Base-by-base conservation (phyloP, 1,140 invertebrate species). In the Spodoptera litura region DNA sequence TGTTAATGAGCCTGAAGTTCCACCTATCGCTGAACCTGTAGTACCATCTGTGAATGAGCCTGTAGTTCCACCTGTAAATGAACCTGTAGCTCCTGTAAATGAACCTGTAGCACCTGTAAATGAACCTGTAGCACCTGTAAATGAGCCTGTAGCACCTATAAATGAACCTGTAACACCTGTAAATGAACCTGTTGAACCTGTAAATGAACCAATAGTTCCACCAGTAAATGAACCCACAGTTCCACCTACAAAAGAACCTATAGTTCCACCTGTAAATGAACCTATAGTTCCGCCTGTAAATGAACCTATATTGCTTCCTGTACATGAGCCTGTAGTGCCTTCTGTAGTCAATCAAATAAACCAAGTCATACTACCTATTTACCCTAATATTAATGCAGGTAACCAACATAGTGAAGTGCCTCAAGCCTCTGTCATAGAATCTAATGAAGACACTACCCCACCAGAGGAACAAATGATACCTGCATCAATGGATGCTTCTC, bases 341-440 rank as follows among this genome's bases (percentile, higher is more conserved):
- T 6, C 38, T 44, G 38, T 44, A 56, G 9, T 61, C 13, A 61
- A 9, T 12, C 27, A 61, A 13, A 61, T 61, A 64, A 11, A 62
- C 25, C 25, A 76, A 52, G 52, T 70, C n/a, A 70, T 53, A 73
- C 78, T 78, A 80, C 73, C 66, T 20, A 53, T 70, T n/a, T 70
- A 53, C 38, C 20, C 38, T 49, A 70, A 70, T 25, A 8, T 52
- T 27, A 70, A 70, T 31, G 8, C 51, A 52, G 66, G 38, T n/a
- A 53, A 52, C 10, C 64, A 66, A 66, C 11, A 27, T 66, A 51
- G 27, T 6, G 27, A 51, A 13, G 10, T 53, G 6, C 66, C 66
- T n/a, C 66, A 12, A 27, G 12, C 27, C 2, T n/a, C 27, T 31
- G 51, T 12, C 13, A 25, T 53, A n/a, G 66, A 70, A 20, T 31